Evolutionary conservation across 2,797 vertebrate species (phyloP), one percentile per base, ranked within the genome.

Genomic region (Eulemur albifrons): DNA sequence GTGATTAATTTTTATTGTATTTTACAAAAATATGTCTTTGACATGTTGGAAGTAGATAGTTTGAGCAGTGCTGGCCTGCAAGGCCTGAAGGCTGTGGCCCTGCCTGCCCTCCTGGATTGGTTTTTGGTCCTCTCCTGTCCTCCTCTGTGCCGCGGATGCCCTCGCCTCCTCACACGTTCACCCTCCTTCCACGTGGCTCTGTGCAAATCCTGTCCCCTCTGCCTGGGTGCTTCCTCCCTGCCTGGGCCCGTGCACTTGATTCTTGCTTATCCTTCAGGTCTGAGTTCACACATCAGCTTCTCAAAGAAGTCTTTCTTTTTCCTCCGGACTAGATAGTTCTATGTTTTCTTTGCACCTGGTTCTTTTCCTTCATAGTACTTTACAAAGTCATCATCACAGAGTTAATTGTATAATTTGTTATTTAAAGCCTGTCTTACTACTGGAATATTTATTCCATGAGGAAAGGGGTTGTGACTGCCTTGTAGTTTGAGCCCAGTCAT

Each of bases 311-410:
- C 17, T 43, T 67, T 25, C 25, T 67, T 92, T 32, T 25, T 35
- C 14, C 30, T 45, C 65, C 21, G 35, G 3, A 35, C 21, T 40
- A 38, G 52, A 20, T 11, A 20, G 5, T 52, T 57, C 11, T 4
- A 43, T 77, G 7, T 18, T 88, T 0, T 86, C 67, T 23, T 82
- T 50, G 35, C 0, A 21, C 27, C 43, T 63, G 21, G 23, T 57
- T 94, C 21, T 84, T 92, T 20, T 80, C 65, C 52, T 79, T 67
- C 73, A 23, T 23, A 23, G 13, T 54, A 38, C 30, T 76, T 88
- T 43, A 61, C 30, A 73, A 72, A 94, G 72, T 45, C 15, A 1
- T 38, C 21, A 43, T 45, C 32, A 63, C 52, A 81, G 35, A 79
- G 50, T 88, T 61, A 52, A 54, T 65, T 27, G 11, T 48, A 7